Base-by-base conservation (phyloP, 2,113 vertebrate species). In the Catagonus wagneri region DNA sequence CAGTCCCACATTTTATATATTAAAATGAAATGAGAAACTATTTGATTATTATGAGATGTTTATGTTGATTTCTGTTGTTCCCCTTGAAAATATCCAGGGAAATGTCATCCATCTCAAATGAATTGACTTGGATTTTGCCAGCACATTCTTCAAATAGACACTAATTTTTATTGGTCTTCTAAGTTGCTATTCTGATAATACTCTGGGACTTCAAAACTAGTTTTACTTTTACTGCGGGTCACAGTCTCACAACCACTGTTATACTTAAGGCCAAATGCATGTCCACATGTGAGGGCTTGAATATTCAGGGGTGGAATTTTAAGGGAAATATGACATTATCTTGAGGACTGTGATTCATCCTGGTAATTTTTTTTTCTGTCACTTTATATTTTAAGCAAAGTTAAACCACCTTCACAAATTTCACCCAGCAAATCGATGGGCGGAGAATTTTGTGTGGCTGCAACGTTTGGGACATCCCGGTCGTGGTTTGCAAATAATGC, bases 401-500 rank as follows among this genome's bases (percentile, higher is more conserved):
- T 98, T 93, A 99, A 99, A 98, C 99, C 99, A 4, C 99, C 99
- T 34, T 99, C 99, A 8, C 99, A 99, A 98, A 99, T 99, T 97
- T 99, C 99, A 72, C 99, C 99, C 10, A 99, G 99, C 98, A 99
- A 99, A 96, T 99, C 99, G 44, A 98, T 98, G 78, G 99, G 99
- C 95, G 99, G 99, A 93, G 99, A 99, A 97, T 99, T 99, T 94
- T 99, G 99, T 27, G 99, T 99, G 0, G 99, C 99, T 12, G 99
- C 99, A 39, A 94, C 99, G 90, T 99, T 99, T 75, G 99, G 99
- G 52, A 99, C 99, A 0, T 99, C 99, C 1, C 99, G 99, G 95
- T 99, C 99, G 1, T 99, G 99, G 99, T 99, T 99, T 98, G 98
- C 99, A 96, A 99, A 99, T 97, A 99, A 99, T 90, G 99, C 99